A percentile compares a stretch with the other conserved stretches of the same genome.
phyloP scores from a whole-genome alignment of 2,888 invertebrate species.

The Balanococcus diminutus region DNA sequence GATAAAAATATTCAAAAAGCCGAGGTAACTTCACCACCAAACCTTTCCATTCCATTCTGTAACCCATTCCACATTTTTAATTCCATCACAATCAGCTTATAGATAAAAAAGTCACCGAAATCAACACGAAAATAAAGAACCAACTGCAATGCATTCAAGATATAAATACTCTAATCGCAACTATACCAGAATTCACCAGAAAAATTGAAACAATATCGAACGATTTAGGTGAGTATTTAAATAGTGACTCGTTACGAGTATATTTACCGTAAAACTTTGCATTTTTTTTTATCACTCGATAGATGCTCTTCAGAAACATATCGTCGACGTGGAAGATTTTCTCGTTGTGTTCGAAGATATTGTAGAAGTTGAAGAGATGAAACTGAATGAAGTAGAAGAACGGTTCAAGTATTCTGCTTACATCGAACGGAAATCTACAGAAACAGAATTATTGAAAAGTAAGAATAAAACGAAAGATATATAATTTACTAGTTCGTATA shows the following conservation, averaged over 20 bases:
- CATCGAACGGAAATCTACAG: conserved; percentile 71
- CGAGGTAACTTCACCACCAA: conserved; percentile 59
- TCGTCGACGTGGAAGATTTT: conserved; percentile 31
- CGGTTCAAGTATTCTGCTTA: conserved; percentile 73
- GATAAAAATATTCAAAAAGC: conserved; percentile 70
- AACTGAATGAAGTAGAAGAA: conserved; percentile 74
- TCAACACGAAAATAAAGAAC: conserved; percentile 62
- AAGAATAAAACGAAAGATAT: conserved; percentile 57
- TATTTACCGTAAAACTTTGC: background rate
- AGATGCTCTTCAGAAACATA: conserved; percentile 29
- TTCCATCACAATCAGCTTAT: conserved; percentile 59
- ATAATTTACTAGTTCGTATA: background rate
- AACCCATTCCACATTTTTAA: background rate
- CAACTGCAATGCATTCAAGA: conserved; percentile 59
- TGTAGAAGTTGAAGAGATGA: conserved; percentile 73
- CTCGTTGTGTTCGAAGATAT: conserved; percentile 66
- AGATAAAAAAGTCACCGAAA: conserved; percentile 63
- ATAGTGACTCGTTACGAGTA: background rate
- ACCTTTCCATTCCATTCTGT: background rate
- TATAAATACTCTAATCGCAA: conserved; percentile 34
- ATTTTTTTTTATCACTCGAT: background rate
- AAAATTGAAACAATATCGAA: conserved; percentile 36
- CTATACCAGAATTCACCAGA: conserved; percentile 36
- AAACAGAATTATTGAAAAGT: conserved; percentile 67
- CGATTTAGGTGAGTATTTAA: conserved; percentile 19